Evolutionary conservation across 1,140 invertebrate genomes (phyloP).

Genomic region (Cydia fagiglandana): DNA sequence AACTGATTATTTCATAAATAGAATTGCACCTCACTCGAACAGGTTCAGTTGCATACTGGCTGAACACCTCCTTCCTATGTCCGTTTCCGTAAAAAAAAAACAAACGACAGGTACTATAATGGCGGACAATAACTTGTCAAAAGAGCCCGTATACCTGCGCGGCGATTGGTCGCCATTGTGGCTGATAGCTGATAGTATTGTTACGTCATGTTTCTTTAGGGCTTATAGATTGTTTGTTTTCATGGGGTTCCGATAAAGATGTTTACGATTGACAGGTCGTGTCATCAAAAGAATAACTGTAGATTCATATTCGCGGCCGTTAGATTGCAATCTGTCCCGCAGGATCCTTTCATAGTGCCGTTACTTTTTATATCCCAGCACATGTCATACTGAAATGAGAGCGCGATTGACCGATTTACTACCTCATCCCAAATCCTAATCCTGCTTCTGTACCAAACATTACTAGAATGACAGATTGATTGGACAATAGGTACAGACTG

Average conservation of each 20-base stretch:
- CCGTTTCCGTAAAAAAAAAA: conserved; percentile 73
- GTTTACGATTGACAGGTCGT: background rate
- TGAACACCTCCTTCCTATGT: conserved; percentile 62
- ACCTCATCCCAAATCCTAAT: no score
- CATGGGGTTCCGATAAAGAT: background rate
- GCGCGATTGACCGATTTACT: no score
- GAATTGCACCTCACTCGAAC: conserved; percentile 64
- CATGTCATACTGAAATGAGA: no score
- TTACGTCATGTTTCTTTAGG: background rate
- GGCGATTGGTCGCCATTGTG: conserved; percentile 15
- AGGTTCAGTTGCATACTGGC: conserved; percentile 66
- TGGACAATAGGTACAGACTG: no score
- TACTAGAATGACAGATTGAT: no score
- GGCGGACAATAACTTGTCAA: conserved; percentile 39
- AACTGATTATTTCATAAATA: conserved; percentile 27
- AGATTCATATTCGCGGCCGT: no score
- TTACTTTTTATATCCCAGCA: no score
- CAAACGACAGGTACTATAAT: conserved; percentile 61
- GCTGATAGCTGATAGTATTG: conserved; percentile 17
- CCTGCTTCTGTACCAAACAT: no score
- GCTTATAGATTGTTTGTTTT: background rate
- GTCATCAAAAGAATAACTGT: no score
- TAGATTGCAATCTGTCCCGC: no score
- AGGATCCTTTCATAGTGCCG: no score
- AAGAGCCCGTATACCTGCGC: conserved; percentile 45